Conservation (phyloP, 2,888 invertebrate species). For the Pollenia griseotomentosa region DNA sequence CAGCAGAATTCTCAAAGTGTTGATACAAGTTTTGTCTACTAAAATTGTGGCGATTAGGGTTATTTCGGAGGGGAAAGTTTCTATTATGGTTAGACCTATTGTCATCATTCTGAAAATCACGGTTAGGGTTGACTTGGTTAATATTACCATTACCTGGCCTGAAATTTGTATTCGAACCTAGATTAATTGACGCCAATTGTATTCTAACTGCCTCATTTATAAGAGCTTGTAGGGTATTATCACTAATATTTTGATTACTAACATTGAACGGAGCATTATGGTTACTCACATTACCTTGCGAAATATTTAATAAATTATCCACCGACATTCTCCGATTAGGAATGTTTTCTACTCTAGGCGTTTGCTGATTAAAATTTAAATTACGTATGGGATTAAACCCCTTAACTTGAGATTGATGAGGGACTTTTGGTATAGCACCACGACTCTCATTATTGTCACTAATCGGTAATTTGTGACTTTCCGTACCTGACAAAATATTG, state of each 20-base stretch:
- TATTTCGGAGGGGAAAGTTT: not conserved
- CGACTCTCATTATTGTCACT: not conserved
- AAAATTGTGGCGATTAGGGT: not conserved
- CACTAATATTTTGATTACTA: not conserved
- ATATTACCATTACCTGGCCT: not conserved
- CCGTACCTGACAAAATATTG: not conserved
- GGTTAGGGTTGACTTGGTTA: not conserved
- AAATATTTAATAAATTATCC: slow-evolving; percentile 1
- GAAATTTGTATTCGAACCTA: not conserved
- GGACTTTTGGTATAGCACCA: not conserved
- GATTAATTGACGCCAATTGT: not conserved
- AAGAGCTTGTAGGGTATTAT: not conserved
- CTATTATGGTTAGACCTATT: not conserved
- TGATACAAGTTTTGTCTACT: not conserved
- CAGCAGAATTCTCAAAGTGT: slow-evolving; percentile 5
- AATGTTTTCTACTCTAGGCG: not conserved
- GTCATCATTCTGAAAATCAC: not conserved
- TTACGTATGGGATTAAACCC: not conserved
- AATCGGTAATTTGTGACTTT: not conserved
- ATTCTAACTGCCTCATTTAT: slow-evolving; percentile 2
- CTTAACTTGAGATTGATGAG: not conserved
- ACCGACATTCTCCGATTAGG: not conserved
- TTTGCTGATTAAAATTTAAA: not conserved
- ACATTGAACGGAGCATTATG: not conserved
- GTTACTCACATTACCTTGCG: not conserved